Evolutionary conservation across 2,797 vertebrate species (phyloP).

Genomic region (Hydrophis major): DNA sequence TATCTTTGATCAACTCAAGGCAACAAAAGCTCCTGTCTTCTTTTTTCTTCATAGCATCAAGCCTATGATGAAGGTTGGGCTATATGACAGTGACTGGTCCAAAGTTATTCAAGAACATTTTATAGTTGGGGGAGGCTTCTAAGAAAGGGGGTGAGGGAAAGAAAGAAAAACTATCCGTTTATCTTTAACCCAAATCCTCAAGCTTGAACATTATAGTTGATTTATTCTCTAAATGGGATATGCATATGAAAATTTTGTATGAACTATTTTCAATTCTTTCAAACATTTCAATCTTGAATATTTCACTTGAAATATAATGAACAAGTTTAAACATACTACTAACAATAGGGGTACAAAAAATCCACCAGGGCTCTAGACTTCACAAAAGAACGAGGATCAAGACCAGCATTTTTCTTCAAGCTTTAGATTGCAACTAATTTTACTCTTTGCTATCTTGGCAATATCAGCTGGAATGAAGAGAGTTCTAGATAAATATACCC

Average conservation of each 20-base stretch:
- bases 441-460: neutral
- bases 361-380: neutral
- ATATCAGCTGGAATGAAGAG: neutral
- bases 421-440: neutral
- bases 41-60: neutral
- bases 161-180: neutral
- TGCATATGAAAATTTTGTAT: neutral
- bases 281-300: neutral
- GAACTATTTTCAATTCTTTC: neutral
- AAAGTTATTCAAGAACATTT: neutral
- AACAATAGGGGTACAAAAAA: neutral
- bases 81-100: neutral
- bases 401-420: neutral
- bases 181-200: neutral
- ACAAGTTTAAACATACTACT: neutral
- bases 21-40: neutral
- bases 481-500: neutral
- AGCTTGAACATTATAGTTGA: neutral
- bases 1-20: neutral
- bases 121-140: neutral
- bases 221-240: neutral
- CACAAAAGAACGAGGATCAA: neutral
- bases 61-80: neutral
- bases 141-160: neutral
- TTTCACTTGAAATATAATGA: neutral